Base-by-base conservation (phyloP, 2,797 vertebrate genomes). In the Cryptoblepharus egeriae region DNA sequence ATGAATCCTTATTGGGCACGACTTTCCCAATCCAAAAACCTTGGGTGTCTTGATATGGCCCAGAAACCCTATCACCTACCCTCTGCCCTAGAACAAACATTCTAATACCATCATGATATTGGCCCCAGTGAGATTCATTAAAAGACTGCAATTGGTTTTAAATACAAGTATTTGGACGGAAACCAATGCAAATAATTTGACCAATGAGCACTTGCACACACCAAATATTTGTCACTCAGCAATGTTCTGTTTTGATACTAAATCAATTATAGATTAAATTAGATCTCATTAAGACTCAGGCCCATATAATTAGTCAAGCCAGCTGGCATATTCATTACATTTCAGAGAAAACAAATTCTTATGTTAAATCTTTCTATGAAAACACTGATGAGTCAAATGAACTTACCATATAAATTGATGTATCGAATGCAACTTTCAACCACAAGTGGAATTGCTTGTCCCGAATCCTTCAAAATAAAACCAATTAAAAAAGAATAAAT, bases 391-490 rank as follows among this genome's bases (percentile, higher is more conserved):
- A 20, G 49, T 5, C 1, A 32, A 72, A 16, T 0, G 10, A 6
- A 89, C 97, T 95, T 93, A 99, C 99, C 99, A 0, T 99, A 99
- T 68, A 99, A 95, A 93, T 99, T 99, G 96, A 99, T 99, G 96
- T 98, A 99, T 58, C 98, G 97, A 91, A 99, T 94, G 81, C 98
- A 99, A 95, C 99, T 99, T 93, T 99, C 99, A 28, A 98, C 99
- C 22, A 99, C 98, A 37, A 97, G 96, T 0, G 99, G 99, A 91
- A 99, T 99, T 55, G 98, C 95, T 94, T 99, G 98, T 22, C 98
- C 98, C 0, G 98, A 97, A 89, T 99, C 98, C 98, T 97, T 92
- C 67, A 72, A 63, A 83, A 88, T 79, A 87, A 37, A 67, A 75
- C 6, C 32, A 71, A 67, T 35, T 24, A 12, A 22, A 42, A 16